A percentile compares a stretch with the other conserved stretches of the same genome.
These are phyloP conservation scores for Mormyrus hasselquistii DNA, from an alignment of 2,797 vertebrate genomes.

Conservation along the genomic window DNA sequence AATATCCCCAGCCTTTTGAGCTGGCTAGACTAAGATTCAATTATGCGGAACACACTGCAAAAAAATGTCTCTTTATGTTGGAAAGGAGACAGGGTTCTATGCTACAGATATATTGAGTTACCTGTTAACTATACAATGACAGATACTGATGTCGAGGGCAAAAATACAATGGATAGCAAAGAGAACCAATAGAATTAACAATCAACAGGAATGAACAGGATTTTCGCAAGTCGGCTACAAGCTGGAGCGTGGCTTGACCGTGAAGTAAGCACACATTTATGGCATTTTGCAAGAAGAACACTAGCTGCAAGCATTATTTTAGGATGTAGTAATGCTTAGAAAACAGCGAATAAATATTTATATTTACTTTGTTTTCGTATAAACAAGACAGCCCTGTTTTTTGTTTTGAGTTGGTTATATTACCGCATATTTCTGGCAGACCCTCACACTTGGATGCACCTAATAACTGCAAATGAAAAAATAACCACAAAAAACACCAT, in stretches of 20 bases:
- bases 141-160: background rate
- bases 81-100: background rate
- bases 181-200: no score
- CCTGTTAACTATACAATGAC: background rate
- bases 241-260: background rate
- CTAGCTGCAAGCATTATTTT: background rate
- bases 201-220: background rate
- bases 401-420: background rate
- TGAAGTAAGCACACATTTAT: background rate
- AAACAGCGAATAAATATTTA: slow-evolving; percentile 6
- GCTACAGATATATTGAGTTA: background rate
- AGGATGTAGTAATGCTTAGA: background rate
- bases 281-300: background rate
- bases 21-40: background rate
- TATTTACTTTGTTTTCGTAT: background rate
- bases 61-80: background rate
- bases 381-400: background rate
- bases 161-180: background rate
- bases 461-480: background rate
- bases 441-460: background rate
- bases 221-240: background rate
- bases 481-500: background rate
- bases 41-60: background rate
- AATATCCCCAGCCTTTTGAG: slow-evolving; percentile 3
- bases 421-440: background rate